Percentiles rank a stretch among this genome's conserved stretches.
These are phyloP conservation scores for Diadegma fenestrale DNA, from an alignment of 2,888 invertebrate genomes.

Conservation along the genomic window DNA sequence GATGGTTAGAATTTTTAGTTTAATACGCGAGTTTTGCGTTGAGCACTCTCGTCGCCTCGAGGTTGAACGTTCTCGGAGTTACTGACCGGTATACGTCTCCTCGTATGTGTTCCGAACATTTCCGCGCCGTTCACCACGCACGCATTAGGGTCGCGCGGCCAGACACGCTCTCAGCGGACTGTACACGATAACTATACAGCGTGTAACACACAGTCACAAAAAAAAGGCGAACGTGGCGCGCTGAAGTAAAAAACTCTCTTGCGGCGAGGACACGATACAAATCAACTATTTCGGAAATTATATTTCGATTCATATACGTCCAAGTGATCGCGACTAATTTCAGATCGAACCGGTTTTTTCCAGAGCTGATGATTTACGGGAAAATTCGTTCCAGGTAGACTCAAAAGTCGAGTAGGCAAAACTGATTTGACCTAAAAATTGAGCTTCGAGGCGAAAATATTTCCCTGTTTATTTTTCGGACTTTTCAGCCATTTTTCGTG, in stretches of 20 bases:
- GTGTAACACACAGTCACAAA: neutral
- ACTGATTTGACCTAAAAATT: neutral
- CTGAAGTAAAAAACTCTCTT: neutral
- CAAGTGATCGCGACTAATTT: neutral
- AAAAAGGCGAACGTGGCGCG: constrained; percentile 1
- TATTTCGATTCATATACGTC: neutral
- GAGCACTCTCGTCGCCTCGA: constrained; percentile 53
- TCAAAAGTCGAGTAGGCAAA: neutral
- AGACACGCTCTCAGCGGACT: neutral
- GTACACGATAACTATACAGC: neutral
- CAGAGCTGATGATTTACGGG: neutral
- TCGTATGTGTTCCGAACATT: constrained; percentile 68
- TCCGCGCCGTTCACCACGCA: constrained; percentile 71
- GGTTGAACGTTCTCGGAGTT: constrained; percentile 69
- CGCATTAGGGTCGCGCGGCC: constrained; percentile 69
- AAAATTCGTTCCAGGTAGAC: neutral
- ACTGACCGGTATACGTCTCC: constrained; percentile 63
- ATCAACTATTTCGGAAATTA: neutral
- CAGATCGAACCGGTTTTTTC: neutral
- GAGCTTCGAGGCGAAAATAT: neutral
- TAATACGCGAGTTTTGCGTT: constrained; percentile 20
- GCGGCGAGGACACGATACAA: neutral
- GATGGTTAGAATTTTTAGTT: neutral
- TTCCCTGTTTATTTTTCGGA: too few species aligned
- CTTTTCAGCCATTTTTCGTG: too few species aligned